Percentiles rank a stretch among this genome's conserved stretches.
phyloP scores from a whole-genome alignment of 2,797 vertebrate genomes.

The Clarias platycephalus region DNA sequence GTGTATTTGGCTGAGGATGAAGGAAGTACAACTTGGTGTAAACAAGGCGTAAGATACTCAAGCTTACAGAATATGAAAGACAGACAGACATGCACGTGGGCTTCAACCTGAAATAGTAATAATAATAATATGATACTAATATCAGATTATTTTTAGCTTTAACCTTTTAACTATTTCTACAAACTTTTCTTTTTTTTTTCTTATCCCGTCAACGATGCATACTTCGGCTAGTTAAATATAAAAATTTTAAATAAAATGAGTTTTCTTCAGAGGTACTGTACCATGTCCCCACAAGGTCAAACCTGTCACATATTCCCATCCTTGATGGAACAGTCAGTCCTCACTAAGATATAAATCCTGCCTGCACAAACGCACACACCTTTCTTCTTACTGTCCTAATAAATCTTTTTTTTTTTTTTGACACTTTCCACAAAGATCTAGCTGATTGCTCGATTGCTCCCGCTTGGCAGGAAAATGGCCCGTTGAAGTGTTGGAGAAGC shows the following conservation, averaged over 20 bases:
- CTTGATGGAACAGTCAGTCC: neutral
- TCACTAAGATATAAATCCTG: slow-evolving; percentile 15
- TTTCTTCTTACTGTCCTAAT: slow-evolving; percentile 5
- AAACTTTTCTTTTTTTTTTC: no score
- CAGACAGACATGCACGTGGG: no score
- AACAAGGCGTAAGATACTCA: no score
- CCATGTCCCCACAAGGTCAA: neutral
- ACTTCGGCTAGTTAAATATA: neutral
- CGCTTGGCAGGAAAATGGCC: slow-evolving; percentile 52
- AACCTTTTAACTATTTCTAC: no score
- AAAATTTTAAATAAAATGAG: neutral
- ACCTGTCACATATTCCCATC: slow-evolving; percentile 7
- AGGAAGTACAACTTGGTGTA: no score
- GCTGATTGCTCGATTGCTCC: slow-evolving; percentile 50
- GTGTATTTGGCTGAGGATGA: no score
- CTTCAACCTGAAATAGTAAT: no score
- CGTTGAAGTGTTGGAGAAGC: slow-evolving; percentile 58
- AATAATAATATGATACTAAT: no score
- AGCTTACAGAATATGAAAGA: no score
- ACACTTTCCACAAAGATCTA: slow-evolving; percentile 37
- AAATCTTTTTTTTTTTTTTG: slow-evolving; percentile 34
- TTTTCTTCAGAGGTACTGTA: neutral
- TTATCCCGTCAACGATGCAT: no score
- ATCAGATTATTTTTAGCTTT: no score
- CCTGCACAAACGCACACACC: neutral